A percentile compares a stretch with the other conserved stretches of the same genome.
phyloP scores from a whole-genome alignment of 2,797 vertebrate species.

The Sebastes aleutianus region DNA sequence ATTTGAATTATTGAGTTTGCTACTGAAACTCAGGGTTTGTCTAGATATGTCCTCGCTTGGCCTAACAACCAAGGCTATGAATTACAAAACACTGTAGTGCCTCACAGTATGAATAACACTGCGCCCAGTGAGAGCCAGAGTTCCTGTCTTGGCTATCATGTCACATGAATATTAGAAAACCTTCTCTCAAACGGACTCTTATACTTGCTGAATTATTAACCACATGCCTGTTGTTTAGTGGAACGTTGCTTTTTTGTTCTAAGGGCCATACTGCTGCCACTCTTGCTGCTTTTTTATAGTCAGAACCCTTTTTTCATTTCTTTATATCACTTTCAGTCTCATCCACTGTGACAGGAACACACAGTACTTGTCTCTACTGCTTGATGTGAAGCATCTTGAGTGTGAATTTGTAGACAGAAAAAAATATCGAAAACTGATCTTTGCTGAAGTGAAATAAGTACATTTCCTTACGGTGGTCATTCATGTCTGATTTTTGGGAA shows the following conservation, averaged over 20 bases:
- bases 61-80: conserved; percentile 61
- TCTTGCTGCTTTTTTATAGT: conserved; percentile 28
- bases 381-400: conserved; percentile 2
- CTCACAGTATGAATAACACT: conserved; percentile 68
- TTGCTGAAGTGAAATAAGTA: conserved; percentile 10
- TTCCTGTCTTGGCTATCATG: conserved; percentile 75
- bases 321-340: conserved; percentile 26
- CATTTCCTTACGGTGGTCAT: conserved; percentile 23
- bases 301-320: conserved; percentile 28
- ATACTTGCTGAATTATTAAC: conserved; percentile 73
- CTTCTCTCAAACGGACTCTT: conserved; percentile 70
- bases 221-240: conserved; percentile 58
- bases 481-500: conserved; percentile 33
- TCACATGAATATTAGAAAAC: conserved; percentile 78
- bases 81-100: conserved; percentile 61
- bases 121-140: conserved; percentile 59
- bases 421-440: conserved; percentile 8
- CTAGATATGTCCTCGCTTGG: conserved; percentile 44
- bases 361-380: neutral
- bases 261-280: conserved; percentile 22
- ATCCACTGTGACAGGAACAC: conserved; percentile 28
- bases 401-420: conserved; percentile 15
- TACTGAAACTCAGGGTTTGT: conserved; percentile 26
- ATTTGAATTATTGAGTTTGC: conserved; percentile 37
- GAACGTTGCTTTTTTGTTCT: conserved; percentile 46